Evolutionary conservation across 1,140 invertebrate genomes (phyloP), one percentile per base, ranked within the genome.

Genomic region (Palaemon carinicauda): DNA sequence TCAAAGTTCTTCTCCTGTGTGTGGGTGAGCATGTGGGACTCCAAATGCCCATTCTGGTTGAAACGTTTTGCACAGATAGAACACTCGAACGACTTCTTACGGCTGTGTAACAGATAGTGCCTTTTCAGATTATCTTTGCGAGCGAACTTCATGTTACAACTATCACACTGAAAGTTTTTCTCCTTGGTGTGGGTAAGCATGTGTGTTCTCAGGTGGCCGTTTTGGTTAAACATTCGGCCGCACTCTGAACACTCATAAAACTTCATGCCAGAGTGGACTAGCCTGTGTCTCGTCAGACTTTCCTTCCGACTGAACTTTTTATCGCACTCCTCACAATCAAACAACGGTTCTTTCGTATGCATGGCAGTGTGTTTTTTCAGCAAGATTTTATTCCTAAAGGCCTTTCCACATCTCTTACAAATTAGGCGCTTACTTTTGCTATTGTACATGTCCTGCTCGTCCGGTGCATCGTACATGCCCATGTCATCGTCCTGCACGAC

Each of bases 71-170:
- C 95, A 90, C 96, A 97, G 3, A 95, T 94, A 51, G 95, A 90
- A 91, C 96, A 97, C 91, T 96, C 95, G 90, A 96, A 97, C 0
- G 96, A 96, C 89, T 96, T 96, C 90, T 96, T 95, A 89, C 96
- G 95, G 88, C 95, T 96, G 91, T 97, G 96, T 54, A 96, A 94
- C 91, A 96, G 96, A 54, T 95, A 92, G 91, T 96, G 96, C 12
- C 95, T 95, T 92, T 96, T 96, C 82, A 95, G 92, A 91, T 96
- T 96, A 91, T 96, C 96, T 54, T 95, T 92, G 53, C 95, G 95
- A 88, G 95, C 95, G 90, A 97, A 96, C 31, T 94, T 93, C 91
- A 96, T 96, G 21, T 95, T 95, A 90, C 96, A 97, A n/a, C 95
- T 94, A 92, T 96, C 95, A 88, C 96, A 97, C 1, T 93, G 90